Base-by-base conservation (phyloP, 2,888 invertebrate species). In the Monochamus alternatus region DNA sequence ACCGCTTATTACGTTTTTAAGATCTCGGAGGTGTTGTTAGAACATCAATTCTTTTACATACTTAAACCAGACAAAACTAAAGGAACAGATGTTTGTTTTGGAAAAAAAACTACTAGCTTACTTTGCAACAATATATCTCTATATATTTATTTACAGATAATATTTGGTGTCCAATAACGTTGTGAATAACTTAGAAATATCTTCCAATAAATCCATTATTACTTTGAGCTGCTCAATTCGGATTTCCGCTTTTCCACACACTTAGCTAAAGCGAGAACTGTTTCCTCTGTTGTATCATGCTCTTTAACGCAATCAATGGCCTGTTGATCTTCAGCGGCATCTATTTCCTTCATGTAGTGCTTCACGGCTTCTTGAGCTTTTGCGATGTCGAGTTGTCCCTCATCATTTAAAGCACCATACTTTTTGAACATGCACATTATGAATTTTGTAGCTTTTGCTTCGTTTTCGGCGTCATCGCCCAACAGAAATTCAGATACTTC, bases 351-450 rank as follows among this genome's bases (percentile, higher is more conserved):
- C 0, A 88, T 89, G 2, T 84, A 85, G 44, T 88, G 89, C 55
- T 89, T 88, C 0, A 91, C 66, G 78, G 90, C 90, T 0, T 89
- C 81, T 5, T 90, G 55, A 14, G 55, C 55, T 55, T 55, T 55
- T 4, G 10, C 14, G 5, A 55, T 4, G 7, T 55, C 14, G 55
- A 55, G 8, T 3, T 55, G 10, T n/a, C 83, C 85, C 31, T 78
- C 77, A 1, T 88, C 86, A 43, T 90, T 90, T 8, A 91, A 75
- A 70, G 90, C 89, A 0, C 88, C 90, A 1, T 89, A 85, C 76
- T 90, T 90, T 74, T 89, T 84, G 83, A 91, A 89, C 86, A 91
- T 89, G 81, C 91, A 91, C 0, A 89, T 83, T 0, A 87, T 86
- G 78, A 90, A 91, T 58, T 90, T 89, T 80, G 90, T 90, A 1